phyloP scores from a whole-genome alignment of 1,140 invertebrate genomes.

The Chionoecetes opilio region DNA sequence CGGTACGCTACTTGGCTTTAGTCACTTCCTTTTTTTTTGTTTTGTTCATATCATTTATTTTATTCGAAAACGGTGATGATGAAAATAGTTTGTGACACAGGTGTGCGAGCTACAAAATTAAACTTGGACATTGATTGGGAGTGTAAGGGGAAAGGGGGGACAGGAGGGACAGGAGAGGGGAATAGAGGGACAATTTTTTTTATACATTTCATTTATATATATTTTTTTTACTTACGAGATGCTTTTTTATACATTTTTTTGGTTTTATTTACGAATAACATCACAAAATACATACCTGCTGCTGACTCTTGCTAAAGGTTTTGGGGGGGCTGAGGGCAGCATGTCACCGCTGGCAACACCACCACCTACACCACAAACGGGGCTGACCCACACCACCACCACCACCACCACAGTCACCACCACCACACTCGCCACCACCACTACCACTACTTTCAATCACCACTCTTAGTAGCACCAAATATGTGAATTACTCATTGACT shows the following conservation, averaged over 20 bases:
- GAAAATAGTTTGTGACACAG: background rate
- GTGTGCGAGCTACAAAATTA: background rate
- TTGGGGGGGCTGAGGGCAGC: background rate
- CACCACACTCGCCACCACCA: slow-evolving; percentile 36
- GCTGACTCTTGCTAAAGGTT: slow-evolving; percentile 43
- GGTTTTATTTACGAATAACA: slow-evolving; percentile 50
- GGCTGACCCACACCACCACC: background rate
- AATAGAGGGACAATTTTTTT: background rate
- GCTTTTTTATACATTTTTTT: background rate
- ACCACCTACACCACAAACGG: background rate
- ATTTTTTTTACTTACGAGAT: background rate
- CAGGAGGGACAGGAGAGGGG: too few species aligned
- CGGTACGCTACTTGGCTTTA: too few species aligned
- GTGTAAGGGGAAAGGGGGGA: background rate
- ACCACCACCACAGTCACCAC: background rate
- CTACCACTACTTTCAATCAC: background rate
- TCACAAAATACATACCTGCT: slow-evolving; percentile 65
- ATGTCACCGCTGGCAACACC: background rate
- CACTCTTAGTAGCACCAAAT: background rate
- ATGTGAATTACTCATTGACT: background rate
- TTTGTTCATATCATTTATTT: background rate
- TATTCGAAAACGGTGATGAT: slow-evolving; percentile 30
- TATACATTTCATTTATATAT: background rate
- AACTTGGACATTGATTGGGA: slow-evolving; percentile 27
- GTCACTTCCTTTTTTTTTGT: background rate